These are phyloP conservation scores for Erythrocercus mccallii DNA, from an alignment of 2,113 vertebrate species.

Conservation along the genomic window DNA sequence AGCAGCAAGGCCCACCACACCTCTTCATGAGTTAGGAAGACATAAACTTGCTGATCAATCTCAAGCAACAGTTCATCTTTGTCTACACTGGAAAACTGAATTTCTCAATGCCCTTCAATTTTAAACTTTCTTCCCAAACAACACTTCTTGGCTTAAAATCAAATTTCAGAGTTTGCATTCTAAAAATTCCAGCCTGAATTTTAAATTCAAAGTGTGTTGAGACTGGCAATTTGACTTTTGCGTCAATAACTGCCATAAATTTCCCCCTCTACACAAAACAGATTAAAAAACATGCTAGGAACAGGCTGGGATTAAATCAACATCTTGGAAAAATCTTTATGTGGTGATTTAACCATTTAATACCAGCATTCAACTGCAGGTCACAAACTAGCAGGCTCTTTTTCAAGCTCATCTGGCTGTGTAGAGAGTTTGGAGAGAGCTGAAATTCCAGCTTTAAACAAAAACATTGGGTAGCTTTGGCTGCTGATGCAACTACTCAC, in stretches of 20 bases:
- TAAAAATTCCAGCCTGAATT: not conserved
- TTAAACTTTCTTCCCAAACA: not conserved
- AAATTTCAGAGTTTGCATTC: not conserved
- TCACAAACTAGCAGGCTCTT: not conserved
- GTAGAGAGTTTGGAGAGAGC: not conserved
- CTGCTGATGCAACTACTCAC: not conserved
- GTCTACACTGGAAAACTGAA: not conserved
- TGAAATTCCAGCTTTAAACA: slow-evolving; percentile 3
- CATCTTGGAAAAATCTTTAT: not conserved
- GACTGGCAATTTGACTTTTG: not conserved
- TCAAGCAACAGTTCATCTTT: not conserved
- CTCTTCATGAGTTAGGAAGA: not conserved
- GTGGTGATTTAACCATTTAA: not conserved
- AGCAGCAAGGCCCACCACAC: not conserved
- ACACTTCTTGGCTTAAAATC: not conserved
- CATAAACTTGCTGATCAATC: not conserved
- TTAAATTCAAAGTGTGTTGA: not conserved
- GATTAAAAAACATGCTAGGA: not conserved
- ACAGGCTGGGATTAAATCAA: not conserved
- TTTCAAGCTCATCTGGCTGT: not conserved
- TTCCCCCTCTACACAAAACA: not conserved
- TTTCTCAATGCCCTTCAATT: not conserved
- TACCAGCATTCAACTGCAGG: not conserved
- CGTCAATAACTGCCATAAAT: not conserved
- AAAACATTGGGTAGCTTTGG: not conserved